Conservation (phyloP, 1,140 invertebrate species). For the Drosophila seguyi region DNA sequence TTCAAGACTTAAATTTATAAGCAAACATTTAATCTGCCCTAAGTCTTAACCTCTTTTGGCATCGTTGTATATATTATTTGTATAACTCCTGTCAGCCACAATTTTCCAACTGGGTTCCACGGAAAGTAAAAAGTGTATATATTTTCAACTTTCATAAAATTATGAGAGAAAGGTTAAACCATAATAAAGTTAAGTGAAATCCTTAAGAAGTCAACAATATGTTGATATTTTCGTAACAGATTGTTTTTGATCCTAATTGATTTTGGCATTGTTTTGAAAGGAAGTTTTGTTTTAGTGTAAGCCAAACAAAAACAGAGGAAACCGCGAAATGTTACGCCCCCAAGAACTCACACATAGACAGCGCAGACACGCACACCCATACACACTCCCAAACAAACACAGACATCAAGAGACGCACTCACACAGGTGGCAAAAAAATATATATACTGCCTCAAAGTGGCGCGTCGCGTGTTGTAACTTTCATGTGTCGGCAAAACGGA, state of each 20-base stretch:
- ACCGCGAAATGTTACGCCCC: conserved; percentile 42
- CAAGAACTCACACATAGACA: conserved; percentile 4
- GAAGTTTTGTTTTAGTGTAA: conserved; percentile 6
- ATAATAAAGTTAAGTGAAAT: neutral
- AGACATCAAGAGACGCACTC: conserved; percentile 13
- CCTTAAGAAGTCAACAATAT: neutral
- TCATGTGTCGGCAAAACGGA: conserved; percentile 56
- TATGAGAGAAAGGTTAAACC: too few species aligned
- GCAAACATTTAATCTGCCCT: too few species aligned
- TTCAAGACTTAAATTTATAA: neutral
- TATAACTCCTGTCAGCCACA: neutral
- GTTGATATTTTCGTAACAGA: neutral
- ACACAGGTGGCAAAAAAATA: conserved; percentile 48
- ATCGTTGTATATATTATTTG: neutral
- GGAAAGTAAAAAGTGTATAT: neutral
- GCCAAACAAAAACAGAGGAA: conserved; percentile 7
- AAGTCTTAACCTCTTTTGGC: neutral
- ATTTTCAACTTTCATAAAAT: neutral
- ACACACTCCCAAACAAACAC: conserved; percentile 6
- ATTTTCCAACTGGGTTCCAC: neutral
- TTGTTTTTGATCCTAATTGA: conserved; percentile 1
- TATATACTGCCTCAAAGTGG: conserved; percentile 50
- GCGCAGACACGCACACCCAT: neutral
- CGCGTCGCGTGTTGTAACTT: conserved; percentile 50
- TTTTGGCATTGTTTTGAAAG: neutral